Evolutionary conservation across 1,140 invertebrate species (phyloP), one percentile per base, ranked within the genome.

Genomic region (Brachionus plicatilis): DNA sequence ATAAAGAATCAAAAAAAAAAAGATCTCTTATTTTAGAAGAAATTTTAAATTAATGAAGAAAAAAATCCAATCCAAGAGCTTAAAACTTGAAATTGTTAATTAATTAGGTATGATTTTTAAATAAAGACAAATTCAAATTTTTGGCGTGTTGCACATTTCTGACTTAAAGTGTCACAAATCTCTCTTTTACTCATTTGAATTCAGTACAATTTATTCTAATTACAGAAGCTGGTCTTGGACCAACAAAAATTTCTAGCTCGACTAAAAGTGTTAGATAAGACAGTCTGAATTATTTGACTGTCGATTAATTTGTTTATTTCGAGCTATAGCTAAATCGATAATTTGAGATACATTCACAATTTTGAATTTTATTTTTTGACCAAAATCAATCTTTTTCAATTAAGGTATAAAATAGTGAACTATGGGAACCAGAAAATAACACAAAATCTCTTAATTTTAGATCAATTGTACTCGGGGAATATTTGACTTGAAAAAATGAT

Each of bases 401-500:
- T 9, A 11, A 76, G 47, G 8, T 76, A 76, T 76, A 76, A 50
- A 76, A 50, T 27, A 24, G 27, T 20, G 72, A 50, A n/a, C 27
- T 50, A 45, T 76, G 72, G 72, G 72, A 76, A 76, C 20, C 9
- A 27, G 33, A 76, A 76, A 76, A 75, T 75, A 47, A 76, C 17
- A 12, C 17, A 50, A 24, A 27, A 29, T 76, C 33, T 76, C 27
- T 14, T 27, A 14, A n/a, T 29, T 76, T 76, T 76, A 76, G 45
- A 76, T 76, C 17, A 76, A 43, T 75, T 75, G 33, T 75, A 47
- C 33, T 37, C 17, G 9, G 72, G 72, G 45, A 27, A 76, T 76
- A 76, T 76, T 76, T 76, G 27, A 76, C 41, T 50, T 50, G 9
- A 76, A 76, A 76, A 76, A 50, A 76, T 76, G 72, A 76, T 76